Base-by-base conservation (phyloP, 92 coral and sea anemone species). In the Blastomussa wellsi region DNA sequence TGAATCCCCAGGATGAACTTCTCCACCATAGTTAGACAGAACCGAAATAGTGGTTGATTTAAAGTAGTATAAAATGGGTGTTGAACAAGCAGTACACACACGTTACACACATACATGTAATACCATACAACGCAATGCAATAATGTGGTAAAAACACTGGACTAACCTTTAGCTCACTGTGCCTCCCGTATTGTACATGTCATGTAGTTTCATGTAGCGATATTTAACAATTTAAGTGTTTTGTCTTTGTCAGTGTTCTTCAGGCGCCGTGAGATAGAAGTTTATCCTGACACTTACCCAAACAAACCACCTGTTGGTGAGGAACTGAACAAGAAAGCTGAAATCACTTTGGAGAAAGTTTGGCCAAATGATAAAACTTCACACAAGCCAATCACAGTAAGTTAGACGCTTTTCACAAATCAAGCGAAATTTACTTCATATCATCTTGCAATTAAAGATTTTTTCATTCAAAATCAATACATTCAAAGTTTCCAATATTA, bases 281-380 rank as follows among this genome's bases (percentile, higher is more conserved):
- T 97, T 28, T 97, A 97, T 80, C 99, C 99, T 47, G 99, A 97
- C 82, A 78, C 90, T 20, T 94, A 92, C 72, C 91, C 93, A 0
- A 83, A 86, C 76, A 97, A 97, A 79, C 99, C 99, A 20, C 93
- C 97, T 16, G 98, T 97, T 48, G 99, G 97, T 19, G 86, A 97
- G 84, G 92, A 89, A 64, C 83, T 97, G 44, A 97, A 97, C 91
- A 97, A 93, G 90, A 97, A 91, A 76, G 92, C 99, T 37, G 99
- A 97, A 73, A 95, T 97, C 38, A 94, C 95, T 17, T 85, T 97
- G 78, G 86, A 89, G 68, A 92, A 95, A 72, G 98, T 97, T 49
- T 97, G 99, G 99, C 99, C 99, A 33, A 97, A 91, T 77, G 99
- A 97, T 89, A 97, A 97, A 86, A 85, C 93, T 16, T 89, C 95